Base-by-base conservation (phyloP, 1,140 invertebrate species). In the Ceratosolen fusciceps region DNA sequence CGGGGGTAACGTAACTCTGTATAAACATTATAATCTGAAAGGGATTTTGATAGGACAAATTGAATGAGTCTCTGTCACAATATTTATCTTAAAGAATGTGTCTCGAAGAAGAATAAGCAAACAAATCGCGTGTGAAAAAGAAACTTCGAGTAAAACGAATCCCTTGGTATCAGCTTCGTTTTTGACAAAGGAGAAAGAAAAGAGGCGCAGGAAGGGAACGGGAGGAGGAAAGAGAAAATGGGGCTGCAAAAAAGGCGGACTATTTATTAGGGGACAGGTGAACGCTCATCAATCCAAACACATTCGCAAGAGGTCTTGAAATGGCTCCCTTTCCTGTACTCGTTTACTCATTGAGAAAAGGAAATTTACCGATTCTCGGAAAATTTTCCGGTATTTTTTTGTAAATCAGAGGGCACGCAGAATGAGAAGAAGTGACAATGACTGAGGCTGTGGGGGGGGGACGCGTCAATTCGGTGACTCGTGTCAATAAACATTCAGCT, bases 251-350 rank as follows among this genome's bases (percentile, higher is more conserved):
- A 65, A 65, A 74, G 77, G 77, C 31, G 71, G 77, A 79, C 52
- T 79, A 72, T 79, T 79, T 79, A 79, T 73, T 39, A 60, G 26
- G 47, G 77, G 77, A 65, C 78, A 80, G 71, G 78, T 80, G 72
- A 70, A 26, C 56, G 72, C 58, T 80, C 62, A 80, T 79, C 77
- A 68, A 56, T 79, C 52, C 62, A 58, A 37, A 43, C 29, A 62
- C 56, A 74, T 67, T 49, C 52, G 74, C 43, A 68, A 52, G 68
- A 39, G 75, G 68, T 12, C 74, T 26, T n/a, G n/a, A n/a, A n/a
- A n/a, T n/a, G n/a, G 7, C 10, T 43, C 65, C 47, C 49, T 71
- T 71, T 70, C 37, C 67, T 68, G 37, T n/a, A 7, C 56, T 43
- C 19, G 4, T 31, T 26, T n/a, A n/a, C n/a, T n/a, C n/a, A n/a